phyloP scores from a whole-genome alignment of 2,888 invertebrate genomes.

The Temnothorax rugatulus region DNA sequence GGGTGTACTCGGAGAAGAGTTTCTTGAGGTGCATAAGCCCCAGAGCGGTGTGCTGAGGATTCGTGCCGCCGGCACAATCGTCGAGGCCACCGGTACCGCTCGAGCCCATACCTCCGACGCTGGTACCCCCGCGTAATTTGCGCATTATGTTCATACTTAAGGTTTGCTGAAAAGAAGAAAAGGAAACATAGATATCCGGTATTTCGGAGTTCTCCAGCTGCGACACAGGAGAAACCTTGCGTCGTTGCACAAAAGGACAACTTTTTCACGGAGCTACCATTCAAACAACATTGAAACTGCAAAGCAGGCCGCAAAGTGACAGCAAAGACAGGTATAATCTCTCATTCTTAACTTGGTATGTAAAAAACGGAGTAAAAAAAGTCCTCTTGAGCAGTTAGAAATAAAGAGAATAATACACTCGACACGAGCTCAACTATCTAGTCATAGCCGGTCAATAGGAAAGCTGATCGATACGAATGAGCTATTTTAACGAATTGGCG shows the following conservation, averaged over 20 bases:
- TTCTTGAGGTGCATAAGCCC: constrained; percentile 98
- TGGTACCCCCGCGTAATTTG: constrained; percentile 91
- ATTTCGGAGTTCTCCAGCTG: not conserved
- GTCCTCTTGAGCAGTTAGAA: not conserved
- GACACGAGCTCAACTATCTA: not conserved
- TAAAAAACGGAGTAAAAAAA: not conserved
- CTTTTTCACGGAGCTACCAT: not conserved
- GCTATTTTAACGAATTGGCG: constrained; percentile 48
- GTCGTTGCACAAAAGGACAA: not conserved
- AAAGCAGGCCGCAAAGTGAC: not conserved
- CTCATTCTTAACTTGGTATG: not conserved
- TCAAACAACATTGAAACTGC: not conserved
- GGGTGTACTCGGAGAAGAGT: constrained; percentile 97
- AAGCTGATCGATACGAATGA: constrained; percentile 34
- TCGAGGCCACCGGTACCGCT: constrained; percentile 87
- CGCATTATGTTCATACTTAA: constrained; percentile 95
- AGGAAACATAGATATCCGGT: not conserved
- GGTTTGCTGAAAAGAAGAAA: constrained; percentile 67
- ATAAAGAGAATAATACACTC: not conserved
- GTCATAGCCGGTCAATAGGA: constrained; percentile 16
- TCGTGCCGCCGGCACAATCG: constrained; percentile 88
- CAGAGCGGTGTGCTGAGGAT: constrained; percentile 93
- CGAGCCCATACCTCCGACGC: constrained; percentile 87
- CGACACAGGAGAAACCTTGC: not conserved
- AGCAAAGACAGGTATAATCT: not conserved